These are phyloP conservation scores for Buceros bicornis DNA, from an alignment of 2,797 vertebrate genomes.

Conservation along the genomic window DNA sequence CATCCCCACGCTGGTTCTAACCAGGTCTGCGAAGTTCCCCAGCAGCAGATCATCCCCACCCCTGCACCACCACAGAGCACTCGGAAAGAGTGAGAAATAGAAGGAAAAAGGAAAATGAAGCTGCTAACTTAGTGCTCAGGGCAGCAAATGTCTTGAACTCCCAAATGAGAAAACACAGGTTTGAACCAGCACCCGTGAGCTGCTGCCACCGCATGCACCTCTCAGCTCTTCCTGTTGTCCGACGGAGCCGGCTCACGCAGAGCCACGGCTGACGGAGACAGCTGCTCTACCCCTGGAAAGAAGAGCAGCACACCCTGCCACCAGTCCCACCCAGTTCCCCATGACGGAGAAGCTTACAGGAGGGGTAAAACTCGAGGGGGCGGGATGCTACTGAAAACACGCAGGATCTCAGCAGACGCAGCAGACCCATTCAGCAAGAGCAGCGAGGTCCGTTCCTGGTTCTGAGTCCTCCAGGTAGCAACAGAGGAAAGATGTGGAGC, in stretches of 20 bases:
- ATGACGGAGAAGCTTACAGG: background rate
- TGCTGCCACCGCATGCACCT: background rate
- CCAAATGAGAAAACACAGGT: background rate
- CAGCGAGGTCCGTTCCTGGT: background rate
- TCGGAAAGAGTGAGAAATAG: background rate
- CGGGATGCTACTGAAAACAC: background rate
- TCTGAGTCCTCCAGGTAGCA: background rate
- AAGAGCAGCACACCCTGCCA: too few relatives aligned
- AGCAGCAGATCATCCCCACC: too few relatives aligned
- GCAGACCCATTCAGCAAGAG: background rate
- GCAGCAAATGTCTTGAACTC: background rate
- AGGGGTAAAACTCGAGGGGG: too few relatives aligned
- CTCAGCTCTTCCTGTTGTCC: background rate
- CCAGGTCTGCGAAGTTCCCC: background rate
- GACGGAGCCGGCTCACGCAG: background rate
- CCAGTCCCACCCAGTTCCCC: background rate
- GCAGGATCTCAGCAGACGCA: background rate
- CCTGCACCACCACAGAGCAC: background rate
- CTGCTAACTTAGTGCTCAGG: too few relatives aligned
- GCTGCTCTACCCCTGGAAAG: background rate
- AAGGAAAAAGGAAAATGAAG: background rate
- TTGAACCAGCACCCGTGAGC: background rate
- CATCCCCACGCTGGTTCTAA: background rate
- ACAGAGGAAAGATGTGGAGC: background rate
- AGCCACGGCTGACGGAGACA: background rate